Evolutionary conservation across 2,888 invertebrate genomes (phyloP).

Genomic region (Brenthis daphne): DNA sequence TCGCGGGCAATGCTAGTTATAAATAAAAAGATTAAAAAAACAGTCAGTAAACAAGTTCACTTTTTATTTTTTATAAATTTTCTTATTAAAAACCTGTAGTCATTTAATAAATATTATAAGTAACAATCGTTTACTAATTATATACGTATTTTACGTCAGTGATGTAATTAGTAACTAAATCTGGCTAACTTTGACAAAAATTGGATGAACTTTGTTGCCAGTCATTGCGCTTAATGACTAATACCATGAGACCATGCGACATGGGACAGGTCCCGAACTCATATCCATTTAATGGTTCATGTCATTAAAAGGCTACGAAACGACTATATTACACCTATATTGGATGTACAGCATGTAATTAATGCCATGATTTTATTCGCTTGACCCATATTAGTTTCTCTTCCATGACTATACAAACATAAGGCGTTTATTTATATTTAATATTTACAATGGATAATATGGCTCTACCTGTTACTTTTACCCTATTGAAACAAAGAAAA

Average conservation of each 20-base stretch:
- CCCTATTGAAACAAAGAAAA: too few relatives aligned
- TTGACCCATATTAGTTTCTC: conserved; percentile 1
- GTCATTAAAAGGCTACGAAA: conserved; percentile 25
- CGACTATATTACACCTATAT: conserved; percentile 15
- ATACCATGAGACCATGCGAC: conserved; percentile 4
- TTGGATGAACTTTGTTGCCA: conserved; percentile 17
- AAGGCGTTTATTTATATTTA: too few relatives aligned
- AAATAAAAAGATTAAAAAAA: too few relatives aligned
- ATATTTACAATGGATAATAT: too few relatives aligned
- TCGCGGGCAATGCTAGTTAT: too few relatives aligned
- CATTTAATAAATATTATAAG: too few relatives aligned
- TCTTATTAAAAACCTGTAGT: too few relatives aligned
- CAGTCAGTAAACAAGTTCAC: too few relatives aligned
- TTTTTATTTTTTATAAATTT: too few relatives aligned
- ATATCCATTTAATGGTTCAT: conserved; percentile 17
- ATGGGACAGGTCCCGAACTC: not conserved
- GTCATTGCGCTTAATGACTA: conserved; percentile 27
- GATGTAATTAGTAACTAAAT: not conserved
- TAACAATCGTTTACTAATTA: too few relatives aligned
- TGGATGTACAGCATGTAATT: conserved; percentile 1
- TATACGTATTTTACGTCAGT: not conserved
- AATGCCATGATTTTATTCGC: conserved; percentile 1
- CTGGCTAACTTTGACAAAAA: conserved; percentile 8
- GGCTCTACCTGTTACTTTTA: too few relatives aligned
- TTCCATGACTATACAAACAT: too few relatives aligned